Evolutionary conservation across 2,888 invertebrate species (phyloP), one percentile per base, ranked within the genome.

Genomic region (Dicycla oo): DNA sequence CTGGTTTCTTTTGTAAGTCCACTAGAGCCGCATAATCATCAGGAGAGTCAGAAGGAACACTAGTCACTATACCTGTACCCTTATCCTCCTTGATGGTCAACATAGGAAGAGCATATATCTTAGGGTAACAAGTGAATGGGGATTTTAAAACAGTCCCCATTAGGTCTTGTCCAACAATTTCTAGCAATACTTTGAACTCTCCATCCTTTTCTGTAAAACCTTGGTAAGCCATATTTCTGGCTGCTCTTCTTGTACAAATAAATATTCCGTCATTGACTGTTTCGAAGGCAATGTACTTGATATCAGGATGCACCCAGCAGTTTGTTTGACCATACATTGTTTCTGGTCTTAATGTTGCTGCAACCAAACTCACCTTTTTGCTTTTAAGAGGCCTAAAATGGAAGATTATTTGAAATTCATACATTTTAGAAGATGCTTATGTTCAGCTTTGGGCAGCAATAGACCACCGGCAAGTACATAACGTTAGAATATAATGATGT

Each of bases 271-370:
- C 95, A 56, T 96, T 96, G 20, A 96, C 96, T 0, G 97, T 97
- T 88, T 97, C 96, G 91, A 99, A 98, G 1, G 98, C 99, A 81
- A 99, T 97, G 90, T 99, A 99, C 82, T 97, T 97, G 90, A 99
- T 98, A 89, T 99, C 99, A 0, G 99, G 99, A 89, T 98, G 98
- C 6, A 99, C 93, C 99, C 99, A 99, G 92, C 99, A 99, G 92
- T 99, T 99, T 0, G 99, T 99, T 96, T 99, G 99, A 0, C 99
- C 99, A 91, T 99, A 99, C 99, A 99, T 99, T 1, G 99, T 99
- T 96, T 99, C 99, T 1, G 99, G 99, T 74, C 99, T 97, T n/a
- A 99, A 95, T 8, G 99, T 99, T 13, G 99, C 99, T 26, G 99
- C 99, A 18, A 99, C 99, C 76, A 99, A 96, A 91, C 95, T 98